These are phyloP conservation scores for Lasioglossum marginatum DNA, from an alignment of 2,888 invertebrate species.

Conservation along the genomic window DNA sequence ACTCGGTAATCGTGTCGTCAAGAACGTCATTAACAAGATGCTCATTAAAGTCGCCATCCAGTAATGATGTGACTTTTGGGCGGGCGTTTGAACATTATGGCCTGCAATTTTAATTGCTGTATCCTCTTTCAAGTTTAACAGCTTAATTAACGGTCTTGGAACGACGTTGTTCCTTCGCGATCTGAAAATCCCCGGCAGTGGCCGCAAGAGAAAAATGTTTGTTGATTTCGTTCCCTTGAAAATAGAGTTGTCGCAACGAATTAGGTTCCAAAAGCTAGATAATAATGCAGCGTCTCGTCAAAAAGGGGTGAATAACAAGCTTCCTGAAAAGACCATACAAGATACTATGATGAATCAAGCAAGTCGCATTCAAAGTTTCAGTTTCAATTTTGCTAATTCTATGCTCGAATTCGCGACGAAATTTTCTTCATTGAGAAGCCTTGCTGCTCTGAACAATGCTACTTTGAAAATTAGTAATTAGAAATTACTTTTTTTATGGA, in stretches of 20 bases:
- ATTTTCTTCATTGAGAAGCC: neutral
- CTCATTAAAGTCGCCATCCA: slow-evolving; percentile 32
- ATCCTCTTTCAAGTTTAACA: neutral
- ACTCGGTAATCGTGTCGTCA: slow-evolving; percentile 23
- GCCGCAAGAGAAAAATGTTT: neutral
- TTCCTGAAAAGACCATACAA: too few species aligned
- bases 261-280: neutral
- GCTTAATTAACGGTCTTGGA: slow-evolving; percentile 35
- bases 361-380: neutral
- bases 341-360: neutral
- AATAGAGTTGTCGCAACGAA: neutral
- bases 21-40: slow-evolving; percentile 43
- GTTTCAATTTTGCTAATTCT: neutral
- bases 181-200: neutral
- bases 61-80: slow-evolving; percentile 41
- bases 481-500: neutral
- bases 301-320: neutral
- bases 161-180: slow-evolving; percentile 22
- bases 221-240: neutral
- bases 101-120: slow-evolving; percentile 38
- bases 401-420: too few species aligned
- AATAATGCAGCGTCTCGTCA: neutral
- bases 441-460: neutral
- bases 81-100: slow-evolving; percentile 16
- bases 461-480: neutral